Conservation (phyloP, 35 echinoderm and acorn worm species). For the Ptychodera flava region DNA sequence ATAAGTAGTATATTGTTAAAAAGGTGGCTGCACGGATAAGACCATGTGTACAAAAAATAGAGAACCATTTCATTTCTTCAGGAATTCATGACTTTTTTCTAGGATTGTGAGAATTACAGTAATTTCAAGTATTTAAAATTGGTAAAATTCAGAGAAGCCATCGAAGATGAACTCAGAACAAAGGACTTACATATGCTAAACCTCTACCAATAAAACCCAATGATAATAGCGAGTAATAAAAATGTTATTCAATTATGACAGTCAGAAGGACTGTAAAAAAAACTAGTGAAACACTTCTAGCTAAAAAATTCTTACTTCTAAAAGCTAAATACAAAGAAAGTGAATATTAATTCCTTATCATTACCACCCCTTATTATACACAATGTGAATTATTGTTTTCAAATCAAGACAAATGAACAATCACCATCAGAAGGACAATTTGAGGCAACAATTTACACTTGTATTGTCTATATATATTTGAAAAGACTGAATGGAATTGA, state of each 20-base stretch:
- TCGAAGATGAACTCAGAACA: background rate
- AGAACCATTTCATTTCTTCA: background rate
- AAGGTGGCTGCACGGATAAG: background rate
- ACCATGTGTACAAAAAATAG: background rate
- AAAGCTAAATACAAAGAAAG: background rate
- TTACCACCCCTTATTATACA: slow-evolving; percentile 1
- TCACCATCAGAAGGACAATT: background rate
- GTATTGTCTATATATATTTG: background rate
- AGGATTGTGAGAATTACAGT: background rate
- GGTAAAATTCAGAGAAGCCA: slow-evolving; percentile 1
- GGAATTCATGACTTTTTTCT: background rate
- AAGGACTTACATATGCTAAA: background rate
- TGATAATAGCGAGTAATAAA: background rate
- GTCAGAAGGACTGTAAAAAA: background rate
- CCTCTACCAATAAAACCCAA: background rate
- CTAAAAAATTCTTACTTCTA: background rate
- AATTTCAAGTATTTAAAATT: slow-evolving; percentile 2
- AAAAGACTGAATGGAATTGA: background rate
- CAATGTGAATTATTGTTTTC: background rate
- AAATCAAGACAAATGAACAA: background rate
- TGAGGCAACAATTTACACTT: background rate
- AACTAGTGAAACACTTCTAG: background rate
- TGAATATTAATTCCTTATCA: background rate
- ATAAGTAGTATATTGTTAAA: background rate
- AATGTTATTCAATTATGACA: background rate